These are phyloP conservation scores for Acronicta aceris DNA, from an alignment of 2,888 invertebrate species.

Conservation along the genomic window DNA sequence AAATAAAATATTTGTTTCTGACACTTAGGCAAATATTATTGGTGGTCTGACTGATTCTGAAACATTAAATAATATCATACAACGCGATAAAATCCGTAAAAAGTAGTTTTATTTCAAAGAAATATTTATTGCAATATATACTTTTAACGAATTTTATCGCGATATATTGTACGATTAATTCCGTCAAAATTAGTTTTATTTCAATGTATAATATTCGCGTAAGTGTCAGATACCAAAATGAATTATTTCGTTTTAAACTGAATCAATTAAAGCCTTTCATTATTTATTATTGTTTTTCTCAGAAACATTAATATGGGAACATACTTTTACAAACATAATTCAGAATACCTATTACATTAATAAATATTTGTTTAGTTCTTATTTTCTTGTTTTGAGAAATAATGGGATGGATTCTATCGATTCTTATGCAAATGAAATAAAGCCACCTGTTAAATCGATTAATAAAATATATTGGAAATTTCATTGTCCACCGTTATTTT, in stretches of 20 bases:
- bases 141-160: too few species aligned
- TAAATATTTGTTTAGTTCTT: constrained; percentile 8
- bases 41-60: too few species aligned
- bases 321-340: constrained; percentile 20
- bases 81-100: too few species aligned
- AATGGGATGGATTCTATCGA: constrained; percentile 13
- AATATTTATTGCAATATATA: too few species aligned
- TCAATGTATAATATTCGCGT: too few species aligned
- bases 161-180: too few species aligned
- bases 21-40: too few species aligned
- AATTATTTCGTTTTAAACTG: background rate
- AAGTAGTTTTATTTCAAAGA: too few species aligned
- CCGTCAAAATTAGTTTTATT: too few species aligned
- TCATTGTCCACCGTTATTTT: constrained; percentile 23
- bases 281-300: background rate
- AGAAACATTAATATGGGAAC: constrained; percentile 3
- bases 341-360: background rate
- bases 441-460: constrained; percentile 10
- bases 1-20: background rate
- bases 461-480: constrained; percentile 9
- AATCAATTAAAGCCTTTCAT: too few species aligned
- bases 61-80: too few species aligned
- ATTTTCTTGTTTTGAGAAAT: constrained; percentile 18
- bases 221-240: too few species aligned
- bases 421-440: constrained; percentile 32